Percentiles rank a stretch among this genome's conserved stretches.
Conservation (phyloP, 1,140 invertebrate genomes). For the Paralvinella palmiformis region DNA sequence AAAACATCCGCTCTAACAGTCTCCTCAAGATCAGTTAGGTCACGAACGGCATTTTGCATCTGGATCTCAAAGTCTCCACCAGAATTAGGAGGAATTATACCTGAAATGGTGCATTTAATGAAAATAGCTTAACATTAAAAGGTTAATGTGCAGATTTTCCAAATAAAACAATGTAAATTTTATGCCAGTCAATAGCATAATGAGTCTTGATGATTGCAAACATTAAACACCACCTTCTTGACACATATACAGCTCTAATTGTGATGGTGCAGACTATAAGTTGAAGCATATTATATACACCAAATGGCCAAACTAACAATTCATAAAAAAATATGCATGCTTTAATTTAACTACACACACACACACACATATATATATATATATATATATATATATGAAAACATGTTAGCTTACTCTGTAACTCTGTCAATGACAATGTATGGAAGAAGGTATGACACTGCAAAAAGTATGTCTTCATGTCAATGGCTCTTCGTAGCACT, state of each 20-base stretch:
- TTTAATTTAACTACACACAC: too few relatives aligned
- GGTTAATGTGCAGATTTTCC: too few relatives aligned
- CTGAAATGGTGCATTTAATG: constrained; percentile 11
- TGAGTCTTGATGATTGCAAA: too few relatives aligned
- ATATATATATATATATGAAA: too few relatives aligned
- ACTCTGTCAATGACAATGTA: constrained; percentile 19
- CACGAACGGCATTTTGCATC: constrained; percentile 4
- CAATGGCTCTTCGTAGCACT: constrained; percentile 18
- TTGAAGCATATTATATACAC: too few relatives aligned
- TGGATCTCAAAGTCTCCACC: constrained; percentile 13
- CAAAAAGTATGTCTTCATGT: constrained; percentile 22
- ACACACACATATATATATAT: too few relatives aligned
- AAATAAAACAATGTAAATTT: too few relatives aligned
- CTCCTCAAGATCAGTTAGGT: constrained; percentile 17
- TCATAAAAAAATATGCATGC: too few relatives aligned
- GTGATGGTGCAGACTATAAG: too few relatives aligned
- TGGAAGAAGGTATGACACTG: constrained; percentile 27
- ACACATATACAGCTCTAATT: too few relatives aligned
- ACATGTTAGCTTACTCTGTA: constrained; percentile 20
- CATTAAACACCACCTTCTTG: too few relatives aligned
- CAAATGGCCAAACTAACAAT: constrained; percentile 13
- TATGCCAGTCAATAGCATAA: too few relatives aligned
- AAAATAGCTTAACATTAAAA: neutral
- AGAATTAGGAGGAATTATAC: neutral
- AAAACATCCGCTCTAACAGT: constrained; percentile 19